Conservation (phyloP, 92 coral and sea anemone species). For the Epizoanthus rinbou region DNA sequence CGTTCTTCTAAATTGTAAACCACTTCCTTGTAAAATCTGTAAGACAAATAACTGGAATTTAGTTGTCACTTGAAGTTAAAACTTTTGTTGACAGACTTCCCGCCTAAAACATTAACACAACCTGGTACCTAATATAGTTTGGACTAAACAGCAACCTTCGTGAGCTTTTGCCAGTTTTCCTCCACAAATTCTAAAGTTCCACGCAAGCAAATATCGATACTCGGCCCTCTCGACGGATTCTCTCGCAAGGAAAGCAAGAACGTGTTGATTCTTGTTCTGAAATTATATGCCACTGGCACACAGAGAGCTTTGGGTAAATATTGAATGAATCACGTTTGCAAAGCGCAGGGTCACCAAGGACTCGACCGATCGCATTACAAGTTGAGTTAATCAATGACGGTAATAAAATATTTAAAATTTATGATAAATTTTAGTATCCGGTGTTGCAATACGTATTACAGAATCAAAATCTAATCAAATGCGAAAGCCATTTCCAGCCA, state of each 20-base stretch:
- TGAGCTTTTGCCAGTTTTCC: neutral
- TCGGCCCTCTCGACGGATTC: neutral
- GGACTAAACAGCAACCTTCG: neutral
- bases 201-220: neutral
- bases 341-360: neutral
- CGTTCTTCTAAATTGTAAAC: too few species aligned
- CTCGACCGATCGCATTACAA: slow-evolving; percentile 33
- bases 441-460: too few species aligned
- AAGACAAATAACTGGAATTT: too few species aligned
- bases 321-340: neutral
- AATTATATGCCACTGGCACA: neutral
- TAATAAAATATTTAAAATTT: neutral
- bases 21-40: too few species aligned
- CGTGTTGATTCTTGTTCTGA: slow-evolving; percentile 27
- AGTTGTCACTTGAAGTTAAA: too few species aligned
- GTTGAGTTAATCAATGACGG: neutral
- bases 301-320: slow-evolving; percentile 7
- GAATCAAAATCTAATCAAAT: too few species aligned
- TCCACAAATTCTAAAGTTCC: neutral
- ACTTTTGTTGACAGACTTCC: too few species aligned
- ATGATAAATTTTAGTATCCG: too few species aligned
- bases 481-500: too few species aligned
- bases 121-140: too few species aligned
- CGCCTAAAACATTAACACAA: neutral
- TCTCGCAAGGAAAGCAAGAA: neutral